A percentile compares a stretch with the other conserved stretches of the same genome.
Conservation (phyloP, 2,797 vertebrate genomes). For the Sus cebifrons region DNA sequence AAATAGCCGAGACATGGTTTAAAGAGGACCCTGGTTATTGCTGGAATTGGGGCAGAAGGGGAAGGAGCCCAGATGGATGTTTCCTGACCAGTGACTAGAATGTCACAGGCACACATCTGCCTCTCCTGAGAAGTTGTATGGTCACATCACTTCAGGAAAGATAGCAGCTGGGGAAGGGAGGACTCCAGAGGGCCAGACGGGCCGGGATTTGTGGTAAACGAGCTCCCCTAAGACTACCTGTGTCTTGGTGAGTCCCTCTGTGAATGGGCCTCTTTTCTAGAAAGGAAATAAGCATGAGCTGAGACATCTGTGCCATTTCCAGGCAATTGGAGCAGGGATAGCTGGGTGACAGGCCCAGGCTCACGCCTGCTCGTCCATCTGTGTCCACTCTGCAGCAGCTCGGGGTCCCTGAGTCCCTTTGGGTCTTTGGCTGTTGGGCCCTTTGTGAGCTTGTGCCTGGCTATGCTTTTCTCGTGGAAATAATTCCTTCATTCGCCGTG, state of each 20-base stretch:
- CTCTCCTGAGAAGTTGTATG: not conserved
- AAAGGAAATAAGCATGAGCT: not conserved
- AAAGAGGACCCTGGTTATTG: not conserved
- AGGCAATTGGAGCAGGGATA: not conserved
- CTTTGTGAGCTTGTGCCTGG: not conserved
- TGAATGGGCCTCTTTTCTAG: not conserved
- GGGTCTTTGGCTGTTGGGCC: not conserved
- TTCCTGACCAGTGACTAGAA: not conserved
- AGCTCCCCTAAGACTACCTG: not conserved
- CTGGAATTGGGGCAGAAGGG: not conserved
- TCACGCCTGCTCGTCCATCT: not conserved
- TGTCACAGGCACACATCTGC: not conserved
- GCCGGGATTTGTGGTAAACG: not conserved
- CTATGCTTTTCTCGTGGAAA: not conserved
- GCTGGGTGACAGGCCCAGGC: rapidly evolving
- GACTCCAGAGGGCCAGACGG: not conserved
- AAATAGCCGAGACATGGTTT: not conserved
- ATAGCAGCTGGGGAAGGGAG: too few relatives aligned
- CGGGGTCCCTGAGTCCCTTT: not conserved
- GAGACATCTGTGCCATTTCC: not conserved
- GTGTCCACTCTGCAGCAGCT: not conserved
- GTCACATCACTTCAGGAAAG: not conserved
- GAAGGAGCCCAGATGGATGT: too few relatives aligned
- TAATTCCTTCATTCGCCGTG: not conserved
- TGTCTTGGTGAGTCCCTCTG: not conserved